phyloP scores from a whole-genome alignment of 2,888 invertebrate genomes.

The Gasteruption jaculator region DNA sequence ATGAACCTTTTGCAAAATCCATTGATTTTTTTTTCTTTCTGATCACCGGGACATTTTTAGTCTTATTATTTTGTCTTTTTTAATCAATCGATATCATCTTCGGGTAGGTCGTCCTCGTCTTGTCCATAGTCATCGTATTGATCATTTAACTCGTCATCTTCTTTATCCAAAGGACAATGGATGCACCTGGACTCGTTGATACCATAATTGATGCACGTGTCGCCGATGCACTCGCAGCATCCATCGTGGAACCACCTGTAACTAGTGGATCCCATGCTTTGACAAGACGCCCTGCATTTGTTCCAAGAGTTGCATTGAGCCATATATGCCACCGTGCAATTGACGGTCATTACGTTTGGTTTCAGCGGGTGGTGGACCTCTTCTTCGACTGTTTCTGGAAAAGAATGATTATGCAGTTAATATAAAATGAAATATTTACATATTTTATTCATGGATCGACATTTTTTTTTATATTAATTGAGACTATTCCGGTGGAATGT shows the following conservation, averaged over 20 bases:
- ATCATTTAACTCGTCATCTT: conserved; percentile 39
- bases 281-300: conserved; percentile 80
- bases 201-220: conserved; percentile 84
- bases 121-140: conserved; percentile 55
- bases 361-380: conserved; percentile 58
- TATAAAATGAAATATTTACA: too few relatives aligned
- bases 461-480: too few relatives aligned
- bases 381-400: conserved; percentile 64
- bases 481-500: too few relatives aligned
- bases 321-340: conserved; percentile 90
- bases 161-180: conserved; percentile 40
- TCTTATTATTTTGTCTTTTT: conserved; percentile 15
- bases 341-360: conserved; percentile 66
- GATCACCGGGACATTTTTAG: too few relatives aligned
- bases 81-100: conserved; percentile 37
- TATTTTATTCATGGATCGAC: too few relatives aligned
- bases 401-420: too few relatives aligned
- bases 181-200: conserved; percentile 76
- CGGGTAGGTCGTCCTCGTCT: conserved; percentile 60
- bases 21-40: too few relatives aligned
- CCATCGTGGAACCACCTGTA: conserved; percentile 94
- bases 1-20: too few relatives aligned
- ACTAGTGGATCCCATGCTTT: conserved; percentile 77
- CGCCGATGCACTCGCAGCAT: conserved; percentile 90
- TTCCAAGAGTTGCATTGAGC: conserved; percentile 83